Conservation (phyloP, 1,140 invertebrate genomes). For the Lepidotrigona ventralis region DNA sequence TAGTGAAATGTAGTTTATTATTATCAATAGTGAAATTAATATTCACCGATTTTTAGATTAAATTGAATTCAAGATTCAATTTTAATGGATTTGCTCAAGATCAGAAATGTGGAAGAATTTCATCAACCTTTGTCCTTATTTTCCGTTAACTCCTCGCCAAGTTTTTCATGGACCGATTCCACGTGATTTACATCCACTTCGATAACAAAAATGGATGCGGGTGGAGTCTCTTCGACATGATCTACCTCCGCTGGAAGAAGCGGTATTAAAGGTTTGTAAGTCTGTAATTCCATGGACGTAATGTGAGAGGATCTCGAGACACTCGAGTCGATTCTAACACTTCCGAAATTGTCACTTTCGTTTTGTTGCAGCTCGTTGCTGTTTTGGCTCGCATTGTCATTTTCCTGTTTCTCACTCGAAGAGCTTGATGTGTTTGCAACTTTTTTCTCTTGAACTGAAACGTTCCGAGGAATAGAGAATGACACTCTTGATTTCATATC, state of each 20-base stretch:
- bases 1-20: conserved; percentile 1
- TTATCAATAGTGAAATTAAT: background rate
- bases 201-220: conserved; percentile 65
- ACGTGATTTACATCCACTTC: conserved; percentile 65
- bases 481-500: conserved; percentile 37
- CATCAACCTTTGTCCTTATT: conserved; percentile 35
- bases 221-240: conserved; percentile 44
- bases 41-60: background rate
- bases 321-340: conserved; percentile 12
- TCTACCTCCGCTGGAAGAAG: conserved; percentile 41
- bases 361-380: conserved; percentile 40
- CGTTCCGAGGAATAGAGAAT: background rate
- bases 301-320: conserved; percentile 5
- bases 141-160: conserved; percentile 33
- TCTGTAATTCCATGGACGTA: conserved; percentile 58
- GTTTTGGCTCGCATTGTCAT: conserved; percentile 10
- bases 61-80: background rate
- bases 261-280: conserved; percentile 47
- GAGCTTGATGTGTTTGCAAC: conserved; percentile 8
- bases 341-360: conserved; percentile 29
- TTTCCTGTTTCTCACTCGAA: conserved; percentile 32
- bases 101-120: background rate
- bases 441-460: conserved; percentile 44
- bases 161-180: conserved; percentile 36
- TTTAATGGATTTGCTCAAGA: background rate